Evolutionary conservation across 2,113 vertebrate species (phyloP).

Genomic region (Corydoras maculifer): DNA sequence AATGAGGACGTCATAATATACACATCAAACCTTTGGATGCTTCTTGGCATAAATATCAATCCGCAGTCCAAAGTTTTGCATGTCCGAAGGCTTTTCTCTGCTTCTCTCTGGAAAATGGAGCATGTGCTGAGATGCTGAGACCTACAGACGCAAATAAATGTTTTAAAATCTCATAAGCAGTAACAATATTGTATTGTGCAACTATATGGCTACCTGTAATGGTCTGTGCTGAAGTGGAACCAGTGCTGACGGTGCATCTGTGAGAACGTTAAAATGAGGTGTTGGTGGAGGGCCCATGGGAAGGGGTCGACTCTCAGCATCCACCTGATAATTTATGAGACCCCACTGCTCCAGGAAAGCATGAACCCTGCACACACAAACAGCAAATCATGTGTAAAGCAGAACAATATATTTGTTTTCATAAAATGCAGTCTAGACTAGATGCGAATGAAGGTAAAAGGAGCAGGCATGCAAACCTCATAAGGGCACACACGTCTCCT

Average conservation of each 20-base stretch:
- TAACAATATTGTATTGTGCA: background rate
- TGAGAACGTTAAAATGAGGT: constrained; percentile 90
- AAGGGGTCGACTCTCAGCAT: constrained; percentile 90
- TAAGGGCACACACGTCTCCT: constrained; percentile 92
- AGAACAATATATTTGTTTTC: too few species aligned
- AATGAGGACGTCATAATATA: background rate
- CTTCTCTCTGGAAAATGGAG: constrained; percentile 88
- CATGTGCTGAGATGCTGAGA: constrained; percentile 94
- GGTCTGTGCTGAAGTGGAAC: constrained; percentile 87
- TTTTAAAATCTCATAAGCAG: background rate
- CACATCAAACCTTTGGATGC: constrained; percentile 79
- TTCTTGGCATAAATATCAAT: constrained; percentile 90
- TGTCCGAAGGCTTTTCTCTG: constrained; percentile 86
- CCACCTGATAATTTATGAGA: constrained; percentile 95
- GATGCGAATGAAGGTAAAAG: too few species aligned
- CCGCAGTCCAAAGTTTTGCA: constrained; percentile 91
- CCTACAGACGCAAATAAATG: constrained; percentile 55
- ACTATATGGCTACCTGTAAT: constrained; percentile 70
- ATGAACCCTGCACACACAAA: constrained; percentile 72
- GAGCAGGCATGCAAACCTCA: constrained; percentile 69
- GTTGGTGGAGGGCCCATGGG: constrained; percentile 96
- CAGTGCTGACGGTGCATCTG: constrained; percentile 79
- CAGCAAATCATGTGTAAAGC: background rate
- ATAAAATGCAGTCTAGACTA: too few species aligned
- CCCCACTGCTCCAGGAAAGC: constrained; percentile 97